These are phyloP conservation scores for Craseonycteris thonglongyai DNA, from an alignment of 2,113 vertebrate species.

Conservation along the genomic window DNA sequence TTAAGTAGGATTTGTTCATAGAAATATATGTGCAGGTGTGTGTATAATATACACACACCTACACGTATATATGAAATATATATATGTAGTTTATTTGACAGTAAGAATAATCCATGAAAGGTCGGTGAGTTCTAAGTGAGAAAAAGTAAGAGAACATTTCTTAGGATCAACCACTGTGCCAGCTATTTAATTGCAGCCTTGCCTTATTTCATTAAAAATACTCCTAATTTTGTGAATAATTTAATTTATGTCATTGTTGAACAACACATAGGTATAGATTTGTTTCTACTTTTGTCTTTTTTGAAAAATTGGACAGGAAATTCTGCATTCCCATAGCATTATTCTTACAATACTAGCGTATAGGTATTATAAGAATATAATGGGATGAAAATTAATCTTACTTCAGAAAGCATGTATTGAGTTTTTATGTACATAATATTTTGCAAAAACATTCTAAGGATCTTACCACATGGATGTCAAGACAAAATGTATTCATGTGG, in stretches of 20 bases:
- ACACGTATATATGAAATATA: too few species aligned
- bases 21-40: background rate
- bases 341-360: background rate
- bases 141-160: conserved; percentile 17
- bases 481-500: background rate
- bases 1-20: conserved; percentile 71
- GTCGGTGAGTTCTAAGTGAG: conserved; percentile 47
- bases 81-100: conserved; percentile 44
- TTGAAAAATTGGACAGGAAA: background rate
- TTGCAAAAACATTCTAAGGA: background rate
- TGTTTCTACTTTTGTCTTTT: background rate
- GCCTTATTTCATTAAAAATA: background rate
- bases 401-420: background rate
- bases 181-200: background rate
- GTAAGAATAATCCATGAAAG: conserved; percentile 63
- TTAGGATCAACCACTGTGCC: background rate
- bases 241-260: background rate
- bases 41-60: too few species aligned
- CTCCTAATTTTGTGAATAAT: background rate
- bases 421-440: background rate
- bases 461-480: background rate
- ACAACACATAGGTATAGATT: background rate
- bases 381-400: background rate
- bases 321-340: background rate
- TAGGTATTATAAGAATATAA: too few species aligned